These are phyloP conservation scores for Drosophila acutilabella DNA, from an alignment of 2,888 invertebrate genomes.

Conservation along the genomic window DNA sequence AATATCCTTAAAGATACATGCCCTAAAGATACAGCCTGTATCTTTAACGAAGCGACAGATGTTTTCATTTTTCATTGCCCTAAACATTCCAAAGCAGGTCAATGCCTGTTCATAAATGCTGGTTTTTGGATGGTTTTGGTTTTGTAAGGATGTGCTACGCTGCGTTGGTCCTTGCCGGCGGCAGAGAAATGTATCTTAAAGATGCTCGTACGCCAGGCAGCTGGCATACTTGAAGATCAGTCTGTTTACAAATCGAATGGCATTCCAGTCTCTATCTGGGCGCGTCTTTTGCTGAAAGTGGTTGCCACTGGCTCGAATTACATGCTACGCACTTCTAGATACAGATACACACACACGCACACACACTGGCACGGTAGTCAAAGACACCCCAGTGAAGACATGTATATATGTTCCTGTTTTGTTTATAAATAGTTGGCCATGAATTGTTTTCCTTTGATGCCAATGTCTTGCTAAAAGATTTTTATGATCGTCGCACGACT, in stretches of 20 bases:
- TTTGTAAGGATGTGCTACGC: conserved; percentile 62
- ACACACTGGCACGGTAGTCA: conserved; percentile 23
- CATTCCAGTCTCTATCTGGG: conserved; percentile 33
- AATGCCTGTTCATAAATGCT: conserved; percentile 61
- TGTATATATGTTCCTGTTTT: conserved; percentile 39
- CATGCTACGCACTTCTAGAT: conserved; percentile 51
- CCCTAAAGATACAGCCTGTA: conserved; percentile 43
- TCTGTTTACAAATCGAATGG: conserved; percentile 58
- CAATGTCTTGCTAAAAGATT: conserved; percentile 68
- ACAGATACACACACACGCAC: conserved; percentile 26
- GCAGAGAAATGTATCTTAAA: conserved; percentile 66
- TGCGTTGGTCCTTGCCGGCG: conserved; percentile 66
- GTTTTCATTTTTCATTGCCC: conserved; percentile 44
- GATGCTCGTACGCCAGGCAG: conserved; percentile 58
- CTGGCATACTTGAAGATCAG: conserved; percentile 66
- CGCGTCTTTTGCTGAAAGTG: conserved; percentile 54
- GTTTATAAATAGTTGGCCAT: conserved; percentile 69
- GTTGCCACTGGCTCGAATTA: conserved; percentile 68
- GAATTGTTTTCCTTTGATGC: conserved; percentile 60
- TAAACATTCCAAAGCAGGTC: conserved; percentile 70
- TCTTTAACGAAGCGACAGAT: conserved; percentile 55
- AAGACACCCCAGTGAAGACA: conserved; percentile 37
- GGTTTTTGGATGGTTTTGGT: not conserved
- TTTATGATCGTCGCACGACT: conserved; percentile 34
- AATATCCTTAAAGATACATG: conserved; percentile 53